phyloP scores from a whole-genome alignment of 92 coral and sea anemone species.

The Blastomussa wellsi region DNA sequence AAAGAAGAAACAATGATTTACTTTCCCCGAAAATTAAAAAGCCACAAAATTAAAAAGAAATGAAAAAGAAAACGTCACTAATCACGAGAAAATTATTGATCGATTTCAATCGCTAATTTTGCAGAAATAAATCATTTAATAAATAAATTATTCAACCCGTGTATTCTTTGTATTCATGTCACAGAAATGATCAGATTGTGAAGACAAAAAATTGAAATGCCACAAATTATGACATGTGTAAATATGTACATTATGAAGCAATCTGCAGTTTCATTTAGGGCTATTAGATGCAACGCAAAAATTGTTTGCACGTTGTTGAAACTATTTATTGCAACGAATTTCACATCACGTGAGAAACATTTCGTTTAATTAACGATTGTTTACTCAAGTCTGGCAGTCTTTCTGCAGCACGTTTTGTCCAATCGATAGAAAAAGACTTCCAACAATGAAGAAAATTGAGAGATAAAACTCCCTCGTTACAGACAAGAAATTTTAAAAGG shows the following conservation, averaged over 20 bases:
- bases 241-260: background rate
- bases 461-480: background rate
- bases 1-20: background rate
- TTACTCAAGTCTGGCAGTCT: background rate
- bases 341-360: constrained; percentile 2
- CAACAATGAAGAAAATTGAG: background rate
- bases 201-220: background rate
- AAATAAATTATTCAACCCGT: background rate
- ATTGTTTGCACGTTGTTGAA: background rate
- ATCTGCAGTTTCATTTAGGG: background rate
- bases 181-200: background rate
- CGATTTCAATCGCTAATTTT: background rate
- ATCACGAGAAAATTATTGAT: background rate
- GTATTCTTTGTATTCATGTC: background rate
- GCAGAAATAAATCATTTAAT: background rate
- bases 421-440: background rate
- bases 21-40: background rate
- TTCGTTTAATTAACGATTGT: background rate
- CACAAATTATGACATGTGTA: background rate
- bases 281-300: background rate
- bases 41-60: background rate
- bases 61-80: background rate
- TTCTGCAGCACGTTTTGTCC: background rate
- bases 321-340: background rate
- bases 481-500: too few species aligned